phyloP scores from a whole-genome alignment of 2,797 vertebrate species.

The Mus spretus region DNA sequence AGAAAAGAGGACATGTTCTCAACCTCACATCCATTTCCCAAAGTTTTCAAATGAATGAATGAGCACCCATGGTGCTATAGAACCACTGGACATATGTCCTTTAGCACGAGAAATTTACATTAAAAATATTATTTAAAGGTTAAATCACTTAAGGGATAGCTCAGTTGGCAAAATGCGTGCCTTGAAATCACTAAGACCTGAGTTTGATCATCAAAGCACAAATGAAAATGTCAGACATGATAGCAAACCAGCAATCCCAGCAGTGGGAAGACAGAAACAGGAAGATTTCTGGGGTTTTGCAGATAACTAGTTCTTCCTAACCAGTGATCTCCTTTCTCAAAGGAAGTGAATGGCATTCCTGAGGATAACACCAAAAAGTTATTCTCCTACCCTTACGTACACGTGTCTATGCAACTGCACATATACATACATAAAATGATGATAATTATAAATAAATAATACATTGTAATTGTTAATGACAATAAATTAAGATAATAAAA shows the following conservation, averaged over 20 bases:
- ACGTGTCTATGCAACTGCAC: not conserved
- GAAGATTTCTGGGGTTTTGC: not conserved
- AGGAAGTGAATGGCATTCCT: not conserved
- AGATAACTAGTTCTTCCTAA: not conserved
- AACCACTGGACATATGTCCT: not conserved
- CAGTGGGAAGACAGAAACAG: not conserved
- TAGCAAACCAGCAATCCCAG: not conserved
- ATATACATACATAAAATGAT: not conserved
- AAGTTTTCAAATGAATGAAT: conserved; percentile 40
- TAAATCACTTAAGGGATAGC: not conserved
- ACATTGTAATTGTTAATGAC: not conserved
- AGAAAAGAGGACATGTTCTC: not conserved
- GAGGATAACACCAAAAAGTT: not conserved
- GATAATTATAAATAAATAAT: not conserved
- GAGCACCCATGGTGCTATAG: not conserved
- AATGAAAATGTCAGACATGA: not conserved
- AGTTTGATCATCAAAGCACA: not conserved
- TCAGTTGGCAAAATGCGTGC: not conserved
- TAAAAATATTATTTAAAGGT: not conserved
- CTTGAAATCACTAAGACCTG: not conserved
- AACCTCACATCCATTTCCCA: not conserved
- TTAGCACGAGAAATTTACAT: conserved; percentile 13
- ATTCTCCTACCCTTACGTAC: not conserved
- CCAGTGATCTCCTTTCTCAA: not conserved
- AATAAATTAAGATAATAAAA: conserved; percentile 32